A percentile compares a stretch with the other conserved stretches of the same genome.
These are phyloP conservation scores for Leistus spinibarbis DNA, from an alignment of 2,888 invertebrate species.

Conservation along the genomic window DNA sequence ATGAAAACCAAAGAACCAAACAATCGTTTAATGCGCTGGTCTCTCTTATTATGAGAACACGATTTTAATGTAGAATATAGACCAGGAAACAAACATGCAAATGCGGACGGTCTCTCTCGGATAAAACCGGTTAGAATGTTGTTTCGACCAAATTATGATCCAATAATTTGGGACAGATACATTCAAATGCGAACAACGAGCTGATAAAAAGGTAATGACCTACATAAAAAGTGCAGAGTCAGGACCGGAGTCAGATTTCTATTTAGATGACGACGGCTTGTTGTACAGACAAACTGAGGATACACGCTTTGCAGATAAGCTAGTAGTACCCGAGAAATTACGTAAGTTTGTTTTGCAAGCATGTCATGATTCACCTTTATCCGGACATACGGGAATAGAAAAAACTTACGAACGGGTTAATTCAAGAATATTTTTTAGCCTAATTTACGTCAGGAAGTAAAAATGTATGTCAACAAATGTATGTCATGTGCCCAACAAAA, in stretches of 20 bases:
- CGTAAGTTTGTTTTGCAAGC: slow-evolving; percentile 14
- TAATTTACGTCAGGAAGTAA: slow-evolving; percentile 38
- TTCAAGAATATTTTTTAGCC: slow-evolving; percentile 40
- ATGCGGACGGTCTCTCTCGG: slow-evolving; percentile 40
- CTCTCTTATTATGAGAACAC: slow-evolving; percentile 38
- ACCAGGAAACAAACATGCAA: slow-evolving; percentile 39
- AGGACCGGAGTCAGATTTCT: not conserved
- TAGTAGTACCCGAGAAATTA: not conserved
- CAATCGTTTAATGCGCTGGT: slow-evolving; percentile 41
- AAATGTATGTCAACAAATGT: slow-evolving; percentile 40
- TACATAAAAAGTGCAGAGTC: not conserved
- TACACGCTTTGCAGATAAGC: not conserved
- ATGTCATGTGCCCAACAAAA: slow-evolving; percentile 32
- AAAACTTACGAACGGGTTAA: slow-evolving; percentile 39
- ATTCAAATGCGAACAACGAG: slow-evolving; percentile 1
- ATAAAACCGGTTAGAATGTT: slow-evolving; percentile 5
- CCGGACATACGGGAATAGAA: slow-evolving; percentile 44
- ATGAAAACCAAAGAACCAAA: slow-evolving; percentile 40
- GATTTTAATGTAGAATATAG: slow-evolving; percentile 39
- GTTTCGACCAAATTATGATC: not conserved
- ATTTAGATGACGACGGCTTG: slow-evolving; percentile 14
- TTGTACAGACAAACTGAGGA: not conserved
- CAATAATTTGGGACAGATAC: slow-evolving; percentile 3
- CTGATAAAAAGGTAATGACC: not conserved
- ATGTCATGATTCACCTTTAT: slow-evolving; percentile 40